Percentiles rank a stretch among this genome's conserved stretches.
These are phyloP conservation scores for Nannospalax galili DNA, from an alignment of 2,113 vertebrate species.

Conservation along the genomic window DNA sequence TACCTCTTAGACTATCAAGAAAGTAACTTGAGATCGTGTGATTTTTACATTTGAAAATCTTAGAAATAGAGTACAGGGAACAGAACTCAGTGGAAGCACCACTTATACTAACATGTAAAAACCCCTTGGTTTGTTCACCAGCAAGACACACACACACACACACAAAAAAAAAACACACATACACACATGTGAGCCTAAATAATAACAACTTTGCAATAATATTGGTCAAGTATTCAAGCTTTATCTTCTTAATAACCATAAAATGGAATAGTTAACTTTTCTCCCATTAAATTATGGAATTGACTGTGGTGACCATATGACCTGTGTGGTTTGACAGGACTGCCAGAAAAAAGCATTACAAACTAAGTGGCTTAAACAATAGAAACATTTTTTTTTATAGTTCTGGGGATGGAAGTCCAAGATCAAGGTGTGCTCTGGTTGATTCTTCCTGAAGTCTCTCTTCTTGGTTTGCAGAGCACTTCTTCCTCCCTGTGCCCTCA, in stretches of 20 bases:
- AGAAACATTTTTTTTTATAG: background rate
- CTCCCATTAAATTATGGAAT: background rate
- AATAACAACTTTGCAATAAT: conserved; percentile 1
- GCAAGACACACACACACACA: no score
- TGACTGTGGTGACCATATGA: background rate
- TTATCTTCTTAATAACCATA: background rate
- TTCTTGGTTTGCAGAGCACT: background rate
- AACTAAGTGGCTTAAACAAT: background rate
- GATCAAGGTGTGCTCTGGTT: background rate
- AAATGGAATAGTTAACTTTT: background rate
- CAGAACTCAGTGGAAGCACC: no score
- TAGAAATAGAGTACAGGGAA: background rate
- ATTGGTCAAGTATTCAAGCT: background rate
- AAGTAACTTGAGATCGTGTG: conserved; percentile 35
- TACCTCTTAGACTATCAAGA: conserved; percentile 6
- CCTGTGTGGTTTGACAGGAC: background rate
- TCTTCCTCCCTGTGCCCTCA: background rate
- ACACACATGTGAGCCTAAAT: background rate
- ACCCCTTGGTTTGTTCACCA: background rate
- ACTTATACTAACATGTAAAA: no score
- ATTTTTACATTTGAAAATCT: background rate
- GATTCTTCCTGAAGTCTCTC: background rate
- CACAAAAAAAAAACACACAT: background rate
- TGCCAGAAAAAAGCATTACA: background rate
- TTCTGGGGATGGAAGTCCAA: background rate